Evolutionary conservation across 2,797 vertebrate species (phyloP).

Genomic region (Muscicapa comitata): DNA sequence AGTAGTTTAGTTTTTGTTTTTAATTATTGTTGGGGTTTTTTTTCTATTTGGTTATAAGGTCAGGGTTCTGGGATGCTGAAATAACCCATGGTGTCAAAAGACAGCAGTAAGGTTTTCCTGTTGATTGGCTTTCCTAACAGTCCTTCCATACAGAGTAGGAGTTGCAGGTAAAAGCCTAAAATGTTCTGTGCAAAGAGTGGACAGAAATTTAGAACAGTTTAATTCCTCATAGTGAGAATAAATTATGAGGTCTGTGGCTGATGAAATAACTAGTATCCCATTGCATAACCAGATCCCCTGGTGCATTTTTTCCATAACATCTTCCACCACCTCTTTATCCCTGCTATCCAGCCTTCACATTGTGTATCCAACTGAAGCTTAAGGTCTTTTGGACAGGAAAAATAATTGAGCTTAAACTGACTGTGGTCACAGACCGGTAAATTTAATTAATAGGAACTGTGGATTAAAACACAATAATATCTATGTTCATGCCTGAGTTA

Average conservation of each 20-base stretch:
- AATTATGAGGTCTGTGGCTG: background rate
- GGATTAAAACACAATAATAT: background rate
- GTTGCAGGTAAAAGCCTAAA: background rate
- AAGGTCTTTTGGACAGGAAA: background rate
- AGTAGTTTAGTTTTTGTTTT: background rate
- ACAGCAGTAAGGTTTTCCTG: background rate
- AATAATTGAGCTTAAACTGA: background rate
- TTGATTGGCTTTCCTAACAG: background rate
- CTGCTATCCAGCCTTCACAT: background rate
- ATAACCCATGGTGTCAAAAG: background rate
- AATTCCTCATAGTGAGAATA: background rate
- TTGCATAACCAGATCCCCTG: background rate
- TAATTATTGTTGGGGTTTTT: background rate
- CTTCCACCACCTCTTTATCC: background rate
- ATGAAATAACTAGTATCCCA: constrained; percentile 35
- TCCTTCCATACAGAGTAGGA: background rate
- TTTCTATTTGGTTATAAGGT: background rate
- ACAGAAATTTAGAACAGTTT: background rate
- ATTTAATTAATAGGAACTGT: background rate
- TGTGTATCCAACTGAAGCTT: background rate
- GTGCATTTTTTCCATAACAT: background rate
- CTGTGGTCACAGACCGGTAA: background rate
- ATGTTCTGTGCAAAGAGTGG: background rate
- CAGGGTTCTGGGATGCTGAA: background rate
- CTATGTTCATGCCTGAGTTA: background rate